phyloP scores from a whole-genome alignment of 2,888 invertebrate species.

The Bedellia somnulentella region DNA sequence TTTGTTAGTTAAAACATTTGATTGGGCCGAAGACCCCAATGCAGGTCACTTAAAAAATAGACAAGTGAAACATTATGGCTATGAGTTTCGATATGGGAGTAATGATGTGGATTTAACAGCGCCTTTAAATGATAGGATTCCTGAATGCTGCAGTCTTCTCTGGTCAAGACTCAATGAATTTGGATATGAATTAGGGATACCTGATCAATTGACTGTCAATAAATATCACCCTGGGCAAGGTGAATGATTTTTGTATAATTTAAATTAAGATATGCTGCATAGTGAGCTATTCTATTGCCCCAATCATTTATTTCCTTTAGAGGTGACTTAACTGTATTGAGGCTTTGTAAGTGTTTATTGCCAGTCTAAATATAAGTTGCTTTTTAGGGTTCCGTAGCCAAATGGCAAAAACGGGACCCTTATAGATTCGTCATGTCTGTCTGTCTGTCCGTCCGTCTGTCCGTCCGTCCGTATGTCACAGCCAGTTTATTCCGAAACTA shows the following conservation, averaged over 20 bases:
- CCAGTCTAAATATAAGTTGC: too few species aligned
- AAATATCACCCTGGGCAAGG: conserved; percentile 84
- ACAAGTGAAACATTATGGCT: conserved; percentile 88
- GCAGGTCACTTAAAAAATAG: conserved; percentile 70
- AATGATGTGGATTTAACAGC: conserved; percentile 79
- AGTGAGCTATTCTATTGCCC: too few species aligned
- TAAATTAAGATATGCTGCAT: too few species aligned
- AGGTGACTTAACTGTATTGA: too few species aligned
- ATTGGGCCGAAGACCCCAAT: conserved; percentile 39
- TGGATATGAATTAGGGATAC: conserved; percentile 33
- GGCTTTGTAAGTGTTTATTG: too few species aligned
- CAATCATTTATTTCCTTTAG: too few species aligned
- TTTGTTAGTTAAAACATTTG: conserved; percentile 58
- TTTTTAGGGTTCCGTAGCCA: too few species aligned
- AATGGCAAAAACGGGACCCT: too few species aligned
- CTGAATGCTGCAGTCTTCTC: conserved; percentile 67
- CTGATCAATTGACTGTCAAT: conserved; percentile 87
- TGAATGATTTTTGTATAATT: conserved; percentile 14
- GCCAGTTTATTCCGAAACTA: too few species aligned
- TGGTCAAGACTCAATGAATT: conserved; percentile 57
- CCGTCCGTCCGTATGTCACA: too few species aligned
- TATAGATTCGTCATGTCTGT: too few species aligned
- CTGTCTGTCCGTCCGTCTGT: too few species aligned
- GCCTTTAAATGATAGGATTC: conserved; percentile 71
- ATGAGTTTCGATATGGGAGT: conserved; percentile 83